phyloP scores from a whole-genome alignment of 2,113 vertebrate species.

The Cinclus cinclus region DNA sequence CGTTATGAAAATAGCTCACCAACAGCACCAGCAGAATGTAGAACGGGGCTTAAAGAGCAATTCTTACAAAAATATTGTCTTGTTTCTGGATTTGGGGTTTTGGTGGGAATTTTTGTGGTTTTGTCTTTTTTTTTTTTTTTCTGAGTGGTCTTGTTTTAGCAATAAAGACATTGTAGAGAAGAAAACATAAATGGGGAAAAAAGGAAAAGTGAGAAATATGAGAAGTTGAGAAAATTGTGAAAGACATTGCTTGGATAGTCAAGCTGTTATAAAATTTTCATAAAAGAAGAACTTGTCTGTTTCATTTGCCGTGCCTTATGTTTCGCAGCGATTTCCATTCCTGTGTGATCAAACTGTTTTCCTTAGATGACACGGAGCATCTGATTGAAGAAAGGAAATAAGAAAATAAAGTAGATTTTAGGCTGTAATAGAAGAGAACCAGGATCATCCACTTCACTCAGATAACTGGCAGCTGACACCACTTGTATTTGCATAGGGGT shows the following conservation, averaged over 20 bases:
- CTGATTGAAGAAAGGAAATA: not conserved
- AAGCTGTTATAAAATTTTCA: constrained; percentile 9
- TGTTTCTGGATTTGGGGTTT: not conserved
- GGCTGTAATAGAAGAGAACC: not conserved
- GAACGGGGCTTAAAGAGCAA: not conserved
- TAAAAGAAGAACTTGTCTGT: not conserved
- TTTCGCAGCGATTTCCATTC: not conserved
- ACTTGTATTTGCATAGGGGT: not conserved
- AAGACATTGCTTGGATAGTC: not conserved
- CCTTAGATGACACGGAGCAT: not conserved
- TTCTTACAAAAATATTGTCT: not conserved
- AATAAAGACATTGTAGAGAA: not conserved
- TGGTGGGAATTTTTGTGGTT: not conserved
- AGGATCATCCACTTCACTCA: not conserved
- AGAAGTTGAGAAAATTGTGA: not conserved
- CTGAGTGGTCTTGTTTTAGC: not conserved
- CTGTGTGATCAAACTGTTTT: not conserved
- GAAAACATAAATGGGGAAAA: not conserved
- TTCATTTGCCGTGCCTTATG: not conserved
- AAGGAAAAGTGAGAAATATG: not conserved
- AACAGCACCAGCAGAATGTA: not conserved
- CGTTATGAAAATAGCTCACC: not conserved
- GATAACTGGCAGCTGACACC: not conserved
- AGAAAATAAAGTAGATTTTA: not conserved
- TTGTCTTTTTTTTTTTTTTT: not conserved